Conservation (phyloP, 1,140 invertebrate genomes). For the Cecropterus lyciades region DNA sequence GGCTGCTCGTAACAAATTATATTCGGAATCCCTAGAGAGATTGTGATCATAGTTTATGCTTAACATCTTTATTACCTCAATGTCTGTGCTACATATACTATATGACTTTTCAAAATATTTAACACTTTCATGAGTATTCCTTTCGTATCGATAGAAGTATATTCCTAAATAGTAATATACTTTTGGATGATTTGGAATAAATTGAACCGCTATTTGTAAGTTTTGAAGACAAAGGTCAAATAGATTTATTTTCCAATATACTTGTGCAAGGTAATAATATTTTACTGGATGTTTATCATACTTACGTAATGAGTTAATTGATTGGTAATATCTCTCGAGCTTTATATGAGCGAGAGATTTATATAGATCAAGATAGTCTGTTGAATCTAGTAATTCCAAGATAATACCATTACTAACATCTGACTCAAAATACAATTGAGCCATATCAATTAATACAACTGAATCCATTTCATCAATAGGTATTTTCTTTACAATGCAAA, state of each 20-base stretch:
- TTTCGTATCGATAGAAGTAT: constrained; percentile 86
- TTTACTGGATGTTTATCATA: constrained; percentile 79
- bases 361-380: constrained; percentile 60
- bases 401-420: too few species aligned
- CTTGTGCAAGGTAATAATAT: constrained; percentile 86
- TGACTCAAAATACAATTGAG: constrained; percentile 66
- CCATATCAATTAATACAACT: constrained; percentile 55
- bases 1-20: constrained; percentile 87
- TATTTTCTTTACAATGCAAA: constrained; percentile 55
- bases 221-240: constrained; percentile 86
- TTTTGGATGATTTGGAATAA: constrained; percentile 88
- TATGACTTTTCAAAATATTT: constrained; percentile 94
- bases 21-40: constrained; percentile 88
- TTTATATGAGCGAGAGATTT: constrained; percentile 72
- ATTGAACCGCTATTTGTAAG: constrained; percentile 90
- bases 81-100: constrained; percentile 88
- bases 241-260: constrained; percentile 87
- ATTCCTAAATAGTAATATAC: constrained; percentile 91
- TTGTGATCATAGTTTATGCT: constrained; percentile 90
- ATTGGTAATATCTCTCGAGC: constrained; percentile 82
- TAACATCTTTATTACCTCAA: constrained; percentile 88
- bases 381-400: too few species aligned
- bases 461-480: constrained; percentile 47
- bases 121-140: constrained; percentile 88
- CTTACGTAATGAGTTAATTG: constrained; percentile 80